Percentiles rank a stretch among this genome's conserved stretches.
Conservation (phyloP, 53 echinoderm and acorn worm genomes). For the Zoroaster sp. region DNA sequence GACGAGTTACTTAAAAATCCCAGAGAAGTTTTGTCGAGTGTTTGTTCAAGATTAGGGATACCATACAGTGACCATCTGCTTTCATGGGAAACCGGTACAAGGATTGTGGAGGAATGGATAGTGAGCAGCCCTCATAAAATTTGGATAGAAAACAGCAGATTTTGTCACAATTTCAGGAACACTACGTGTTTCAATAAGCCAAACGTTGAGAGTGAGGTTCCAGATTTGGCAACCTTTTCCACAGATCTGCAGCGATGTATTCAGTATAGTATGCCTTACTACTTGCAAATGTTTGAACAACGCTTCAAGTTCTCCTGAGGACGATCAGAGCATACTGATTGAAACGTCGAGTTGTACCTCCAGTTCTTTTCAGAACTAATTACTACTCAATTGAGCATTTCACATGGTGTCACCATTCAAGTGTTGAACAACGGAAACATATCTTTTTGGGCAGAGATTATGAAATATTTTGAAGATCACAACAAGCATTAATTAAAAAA, state of each 20-base stretch:
- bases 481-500: no score
- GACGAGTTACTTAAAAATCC: slow-evolving; percentile 28
- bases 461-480: no score
- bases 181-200: slow-evolving; percentile 18
- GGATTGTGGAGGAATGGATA: background rate
- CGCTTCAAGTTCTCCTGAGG: slow-evolving; percentile 14
- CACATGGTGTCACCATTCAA: no score
- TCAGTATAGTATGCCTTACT: slow-evolving; percentile 38
- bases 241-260: slow-evolving; percentile 21
- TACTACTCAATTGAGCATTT: no score
- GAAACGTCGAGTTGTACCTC: no score
- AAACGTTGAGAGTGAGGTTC: background rate
- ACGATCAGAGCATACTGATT: no score
- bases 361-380: no score
- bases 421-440: background rate
- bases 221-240: background rate
- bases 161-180: background rate
- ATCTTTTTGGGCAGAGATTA: no score
- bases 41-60: slow-evolving; percentile 12
- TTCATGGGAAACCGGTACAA: slow-evolving; percentile 18
- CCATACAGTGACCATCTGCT: slow-evolving; percentile 20
- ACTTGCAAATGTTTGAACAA: slow-evolving; percentile 1
- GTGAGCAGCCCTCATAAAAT: background rate
- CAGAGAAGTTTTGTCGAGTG: background rate
- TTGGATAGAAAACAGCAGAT: background rate